These are phyloP conservation scores for Pitangus sulphuratus DNA, from an alignment of 2,797 vertebrate species.

Conservation along the genomic window DNA sequence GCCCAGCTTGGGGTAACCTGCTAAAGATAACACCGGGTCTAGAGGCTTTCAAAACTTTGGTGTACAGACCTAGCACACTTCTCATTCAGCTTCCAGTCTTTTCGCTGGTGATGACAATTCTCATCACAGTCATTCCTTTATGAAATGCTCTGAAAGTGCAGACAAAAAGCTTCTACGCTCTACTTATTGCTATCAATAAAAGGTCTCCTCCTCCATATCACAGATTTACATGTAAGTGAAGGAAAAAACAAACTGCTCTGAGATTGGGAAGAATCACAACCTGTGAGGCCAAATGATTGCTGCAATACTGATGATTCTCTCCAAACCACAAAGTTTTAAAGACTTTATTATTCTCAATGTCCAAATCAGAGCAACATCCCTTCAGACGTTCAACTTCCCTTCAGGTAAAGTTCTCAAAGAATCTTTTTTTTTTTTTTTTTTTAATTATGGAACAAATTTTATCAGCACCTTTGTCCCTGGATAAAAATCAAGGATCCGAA, in stretches of 20 bases:
- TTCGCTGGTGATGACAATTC: not conserved
- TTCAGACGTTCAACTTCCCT: too few relatives aligned
- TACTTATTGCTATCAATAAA: not conserved
- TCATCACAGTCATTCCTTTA: not conserved
- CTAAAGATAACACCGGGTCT: not conserved
- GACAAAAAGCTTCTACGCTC: rapidly evolving
- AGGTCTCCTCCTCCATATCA: not conserved
- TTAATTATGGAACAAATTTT: not conserved
- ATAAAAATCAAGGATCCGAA: not conserved
- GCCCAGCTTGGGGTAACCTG: rapidly evolving
- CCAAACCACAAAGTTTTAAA: not conserved
- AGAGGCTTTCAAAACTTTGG: not conserved
- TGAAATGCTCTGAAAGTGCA: not conserved
- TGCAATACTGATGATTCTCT: not conserved
- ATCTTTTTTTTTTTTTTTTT: not conserved
- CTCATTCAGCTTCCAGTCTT: not conserved
- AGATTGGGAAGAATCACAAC: not conserved
- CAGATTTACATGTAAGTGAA: not conserved
- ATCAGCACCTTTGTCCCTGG: not conserved
- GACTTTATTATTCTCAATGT: not conserved
- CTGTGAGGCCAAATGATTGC: not conserved
- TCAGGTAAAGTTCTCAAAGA: not conserved
- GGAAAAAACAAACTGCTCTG: not conserved
- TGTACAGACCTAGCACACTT: not conserved
- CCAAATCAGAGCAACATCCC: not conserved